Evolutionary conservation across 2,113 vertebrate species (phyloP), one percentile per base, ranked within the genome.

Genomic region (Phoxinus phoxinus): DNA sequence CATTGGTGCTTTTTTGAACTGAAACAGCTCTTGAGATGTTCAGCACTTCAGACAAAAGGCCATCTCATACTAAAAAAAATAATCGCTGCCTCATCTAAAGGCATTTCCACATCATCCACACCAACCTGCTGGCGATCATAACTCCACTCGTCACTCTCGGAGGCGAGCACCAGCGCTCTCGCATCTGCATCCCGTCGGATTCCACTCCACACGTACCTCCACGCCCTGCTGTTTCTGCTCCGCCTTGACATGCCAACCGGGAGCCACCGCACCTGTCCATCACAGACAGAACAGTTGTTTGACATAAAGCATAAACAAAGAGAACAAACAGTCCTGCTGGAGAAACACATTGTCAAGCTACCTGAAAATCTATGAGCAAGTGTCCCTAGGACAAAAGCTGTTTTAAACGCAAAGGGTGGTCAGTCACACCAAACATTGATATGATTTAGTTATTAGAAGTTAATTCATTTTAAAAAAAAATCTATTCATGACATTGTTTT

Each of bases 181-280:
- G 95, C 86, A 12, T 98, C 97, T 0, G 90, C 92, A 32, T 99
- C 97, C 0, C 96, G 93, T 17, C 94, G 94, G 35, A 97, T 96
- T 0, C 96, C 97, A 0, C 96, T 97, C 92, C 98, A 94, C 15
- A 98, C 97, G 0, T 97, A 97, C 59, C 94, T 95, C 97, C 97
- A 99, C 1, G 96, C 96, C 41, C 96, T 95, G 90, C 96, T 97
- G 93, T 95, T 98, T 78, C 97, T 95, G 1, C 95, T 94, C 51
- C 96, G 94, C 48, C 97, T 95, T 0, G 97, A 97, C 98, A 99
- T 99, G 91, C 86, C 90, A 91, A 87, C 79, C 81, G 17, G 79
- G 69, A 65, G 67, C 83, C 83, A 69, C 53, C 51, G 59, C 61
- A 88, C 82, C 87, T 88, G 82, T 63, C 56, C 35, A 72, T 48